A percentile compares a stretch with the other conserved stretches of the same genome.
Conservation (phyloP, 2,113 vertebrate species). For the Stercorarius parasiticus region DNA sequence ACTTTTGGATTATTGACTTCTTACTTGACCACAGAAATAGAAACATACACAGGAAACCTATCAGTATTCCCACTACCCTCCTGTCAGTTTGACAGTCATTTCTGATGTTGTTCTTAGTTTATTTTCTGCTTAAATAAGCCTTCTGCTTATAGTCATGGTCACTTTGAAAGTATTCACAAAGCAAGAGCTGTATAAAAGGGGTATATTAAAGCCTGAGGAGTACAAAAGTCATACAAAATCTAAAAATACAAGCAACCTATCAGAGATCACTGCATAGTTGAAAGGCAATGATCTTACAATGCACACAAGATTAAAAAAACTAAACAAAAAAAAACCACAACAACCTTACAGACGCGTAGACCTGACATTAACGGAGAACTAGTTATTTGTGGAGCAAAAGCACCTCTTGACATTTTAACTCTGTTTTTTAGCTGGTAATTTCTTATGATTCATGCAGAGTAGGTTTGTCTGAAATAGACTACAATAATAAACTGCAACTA, state of each 20-base stretch:
- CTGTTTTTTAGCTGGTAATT: neutral
- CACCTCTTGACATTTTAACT: slow-evolving; percentile 1
- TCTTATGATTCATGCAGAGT: neutral
- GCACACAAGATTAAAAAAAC: neutral
- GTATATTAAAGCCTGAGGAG: neutral
- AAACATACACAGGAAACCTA: neutral
- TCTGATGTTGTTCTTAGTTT: neutral
- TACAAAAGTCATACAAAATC: neutral
- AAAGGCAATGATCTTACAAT: neutral
- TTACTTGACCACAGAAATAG: neutral
- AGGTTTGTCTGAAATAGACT: neutral
- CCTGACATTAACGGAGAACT: neutral
- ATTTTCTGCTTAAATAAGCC: neutral
- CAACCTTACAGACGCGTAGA: neutral
- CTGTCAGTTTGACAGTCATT: neutral
- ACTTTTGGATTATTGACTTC: neutral
- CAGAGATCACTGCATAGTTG: neutral
- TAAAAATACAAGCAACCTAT: neutral
- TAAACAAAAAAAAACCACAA: neutral
- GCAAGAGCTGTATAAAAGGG: neutral
- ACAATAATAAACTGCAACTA: neutral
- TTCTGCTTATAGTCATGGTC: neutral
- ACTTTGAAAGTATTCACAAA: neutral
- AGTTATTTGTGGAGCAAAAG: neutral
- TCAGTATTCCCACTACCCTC: neutral